phyloP scores from a whole-genome alignment of 2,888 invertebrate genomes.

The Trypoxylon attenuatum region DNA sequence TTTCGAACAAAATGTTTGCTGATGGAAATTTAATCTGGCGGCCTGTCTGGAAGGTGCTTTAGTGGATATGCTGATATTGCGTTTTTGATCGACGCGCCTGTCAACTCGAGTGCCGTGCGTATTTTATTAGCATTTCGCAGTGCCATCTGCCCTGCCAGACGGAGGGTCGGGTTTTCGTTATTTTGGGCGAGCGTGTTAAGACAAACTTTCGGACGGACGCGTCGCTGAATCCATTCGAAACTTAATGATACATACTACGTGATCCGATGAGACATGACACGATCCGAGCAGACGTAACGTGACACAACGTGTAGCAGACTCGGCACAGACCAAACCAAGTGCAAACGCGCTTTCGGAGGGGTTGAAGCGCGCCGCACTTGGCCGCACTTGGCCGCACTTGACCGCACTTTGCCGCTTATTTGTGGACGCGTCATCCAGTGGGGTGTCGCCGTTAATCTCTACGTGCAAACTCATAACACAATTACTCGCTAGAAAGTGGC shows the following conservation, averaged over 20 bases:
- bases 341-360: conserved; percentile 12
- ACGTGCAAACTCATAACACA: too few relatives aligned
- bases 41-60: not conserved
- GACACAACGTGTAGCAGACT: too few relatives aligned
- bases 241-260: too few relatives aligned
- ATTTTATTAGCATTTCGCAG: not conserved
- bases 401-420: too few relatives aligned
- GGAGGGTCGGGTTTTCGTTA: not conserved
- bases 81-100: not conserved
- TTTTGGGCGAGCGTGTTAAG: not conserved
- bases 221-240: too few relatives aligned
- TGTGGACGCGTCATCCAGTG: too few relatives aligned
- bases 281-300: too few relatives aligned
- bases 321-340: too few relatives aligned
- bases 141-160: not conserved
- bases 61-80: not conserved
- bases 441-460: too few relatives aligned
- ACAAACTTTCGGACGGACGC: not conserved
- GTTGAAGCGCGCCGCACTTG: too few relatives aligned
- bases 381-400: too few relatives aligned
- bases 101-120: not conserved
- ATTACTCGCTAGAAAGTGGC: too few relatives aligned
- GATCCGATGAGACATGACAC: conserved; percentile 17
- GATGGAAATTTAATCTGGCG: conserved; percentile 7
- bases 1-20: conserved; percentile 1